Conservation (phyloP, 2,888 invertebrate genomes). For the Seladonia tumulorum region DNA sequence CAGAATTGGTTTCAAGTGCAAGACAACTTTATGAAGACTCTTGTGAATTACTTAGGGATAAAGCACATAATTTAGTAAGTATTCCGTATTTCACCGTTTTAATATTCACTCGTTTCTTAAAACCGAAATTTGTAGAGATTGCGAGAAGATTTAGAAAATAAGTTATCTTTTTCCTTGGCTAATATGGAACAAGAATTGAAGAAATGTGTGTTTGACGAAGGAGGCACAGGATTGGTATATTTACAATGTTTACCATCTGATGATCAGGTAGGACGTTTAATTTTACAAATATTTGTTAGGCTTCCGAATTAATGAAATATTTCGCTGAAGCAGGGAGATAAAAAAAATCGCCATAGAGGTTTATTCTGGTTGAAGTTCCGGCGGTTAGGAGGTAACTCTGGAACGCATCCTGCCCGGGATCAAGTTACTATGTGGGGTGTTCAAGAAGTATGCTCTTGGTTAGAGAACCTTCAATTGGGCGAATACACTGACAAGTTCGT, state of each 20-base stretch:
- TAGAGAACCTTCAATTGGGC: constrained; percentile 93
- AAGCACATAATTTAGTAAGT: constrained; percentile 87
- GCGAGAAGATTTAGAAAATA: constrained; percentile 89
- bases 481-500: constrained; percentile 97
- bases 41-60: constrained; percentile 89
- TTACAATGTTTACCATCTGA: constrained; percentile 85
- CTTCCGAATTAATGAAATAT: constrained; percentile 27
- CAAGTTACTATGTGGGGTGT: constrained; percentile 90
- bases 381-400: constrained; percentile 83
- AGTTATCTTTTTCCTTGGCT: constrained; percentile 88
- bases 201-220: constrained; percentile 88
- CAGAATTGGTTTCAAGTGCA: constrained; percentile 89
- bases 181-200: constrained; percentile 90
- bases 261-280: constrained; percentile 81
- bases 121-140: constrained; percentile 84
- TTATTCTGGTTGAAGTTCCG: constrained; percentile 90
- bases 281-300: neutral
- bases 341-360: constrained; percentile 85
- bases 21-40: constrained; percentile 90
- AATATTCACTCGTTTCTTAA: constrained; percentile 20
- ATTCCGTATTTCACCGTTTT: neutral
- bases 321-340: constrained; percentile 76
- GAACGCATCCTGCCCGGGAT: constrained; percentile 82
- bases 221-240: constrained; percentile 86
- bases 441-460: constrained; percentile 95